Evolutionary conservation across 2,113 vertebrate species (phyloP).

Genomic region (Oncorhynchus gorbuscha): DNA sequence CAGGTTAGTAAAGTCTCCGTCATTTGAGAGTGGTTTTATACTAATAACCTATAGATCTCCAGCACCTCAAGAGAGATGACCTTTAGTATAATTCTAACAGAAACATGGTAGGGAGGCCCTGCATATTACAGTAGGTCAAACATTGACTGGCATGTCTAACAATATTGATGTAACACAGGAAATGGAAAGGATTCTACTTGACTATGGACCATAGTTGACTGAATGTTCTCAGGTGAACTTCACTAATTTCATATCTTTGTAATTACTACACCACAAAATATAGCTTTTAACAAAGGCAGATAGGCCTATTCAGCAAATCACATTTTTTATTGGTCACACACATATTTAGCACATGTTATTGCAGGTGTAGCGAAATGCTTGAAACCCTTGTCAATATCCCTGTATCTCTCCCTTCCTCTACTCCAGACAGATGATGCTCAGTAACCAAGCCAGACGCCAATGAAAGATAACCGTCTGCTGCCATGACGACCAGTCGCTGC

Average conservation of each 20-base stretch:
- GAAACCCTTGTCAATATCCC: background rate
- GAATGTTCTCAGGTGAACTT: too few species aligned
- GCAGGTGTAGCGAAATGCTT: too few species aligned
- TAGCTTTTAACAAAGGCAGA: too few species aligned
- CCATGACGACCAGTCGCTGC: conserved; percentile 80
- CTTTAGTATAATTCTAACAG: background rate
- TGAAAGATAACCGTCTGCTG: conserved; percentile 68
- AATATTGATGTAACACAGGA: background rate
- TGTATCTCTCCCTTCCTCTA: background rate
- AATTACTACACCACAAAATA: too few species aligned
- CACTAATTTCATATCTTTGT: too few species aligned
- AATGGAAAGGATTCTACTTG: too few species aligned
- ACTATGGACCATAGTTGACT: too few species aligned
- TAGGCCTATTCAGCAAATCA: too few species aligned
- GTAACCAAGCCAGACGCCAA: conserved; percentile 64
- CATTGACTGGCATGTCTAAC: background rate
- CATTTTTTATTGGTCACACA: too few species aligned
- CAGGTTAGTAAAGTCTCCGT: too few species aligned
- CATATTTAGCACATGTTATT: too few species aligned
- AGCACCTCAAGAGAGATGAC: background rate
- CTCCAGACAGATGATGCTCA: conserved; percentile 62
- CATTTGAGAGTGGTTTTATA: too few species aligned
- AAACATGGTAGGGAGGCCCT: background rate
- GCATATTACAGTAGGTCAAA: background rate
- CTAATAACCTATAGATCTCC: background rate